These are phyloP conservation scores for Drosophila meridionalis DNA, from an alignment of 2,888 invertebrate species.

Conservation along the genomic window DNA sequence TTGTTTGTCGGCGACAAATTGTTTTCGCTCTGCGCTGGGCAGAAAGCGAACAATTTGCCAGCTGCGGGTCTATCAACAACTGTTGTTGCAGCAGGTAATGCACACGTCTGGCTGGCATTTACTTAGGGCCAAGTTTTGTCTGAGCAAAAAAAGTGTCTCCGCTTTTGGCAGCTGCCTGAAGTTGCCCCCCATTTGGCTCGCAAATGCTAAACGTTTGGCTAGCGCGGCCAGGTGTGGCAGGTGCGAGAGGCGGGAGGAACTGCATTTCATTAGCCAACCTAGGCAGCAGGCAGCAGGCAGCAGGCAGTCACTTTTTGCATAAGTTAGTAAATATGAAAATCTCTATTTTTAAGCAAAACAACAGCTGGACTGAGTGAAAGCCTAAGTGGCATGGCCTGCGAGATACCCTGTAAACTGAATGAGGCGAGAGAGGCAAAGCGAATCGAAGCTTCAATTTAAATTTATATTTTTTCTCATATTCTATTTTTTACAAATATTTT, in stretches of 20 bases:
- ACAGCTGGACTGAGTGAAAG: slow-evolving; percentile 15
- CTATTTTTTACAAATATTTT: too few species aligned
- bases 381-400: background rate
- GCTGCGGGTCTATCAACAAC: slow-evolving; percentile 45
- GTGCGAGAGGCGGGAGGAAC: slow-evolving; percentile 8
- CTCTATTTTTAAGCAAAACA: slow-evolving; percentile 46
- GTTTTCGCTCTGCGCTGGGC: slow-evolving; percentile 34
- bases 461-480: background rate
- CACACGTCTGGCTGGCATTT: slow-evolving; percentile 57
- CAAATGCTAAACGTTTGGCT: slow-evolving; percentile 13
- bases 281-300: slow-evolving; percentile 25
- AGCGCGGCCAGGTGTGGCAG: background rate
- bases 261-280: slow-evolving; percentile 73
- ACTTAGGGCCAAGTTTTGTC: slow-evolving; percentile 61
- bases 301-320: slow-evolving; percentile 72
- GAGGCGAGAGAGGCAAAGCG: too few species aligned
- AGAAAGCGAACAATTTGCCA: slow-evolving; percentile 35
- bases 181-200: slow-evolving; percentile 54
- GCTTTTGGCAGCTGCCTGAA: slow-evolving; percentile 76
- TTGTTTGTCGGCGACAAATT: slow-evolving; percentile 74
- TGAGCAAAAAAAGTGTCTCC: slow-evolving; percentile 66
- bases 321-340: slow-evolving; percentile 78
- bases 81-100: slow-evolving; percentile 48
- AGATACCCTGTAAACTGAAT: slow-evolving; percentile 23
- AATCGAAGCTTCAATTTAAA: background rate